phyloP scores from a whole-genome alignment of 2,113 vertebrate genomes.

The Malurus cyaneus region DNA sequence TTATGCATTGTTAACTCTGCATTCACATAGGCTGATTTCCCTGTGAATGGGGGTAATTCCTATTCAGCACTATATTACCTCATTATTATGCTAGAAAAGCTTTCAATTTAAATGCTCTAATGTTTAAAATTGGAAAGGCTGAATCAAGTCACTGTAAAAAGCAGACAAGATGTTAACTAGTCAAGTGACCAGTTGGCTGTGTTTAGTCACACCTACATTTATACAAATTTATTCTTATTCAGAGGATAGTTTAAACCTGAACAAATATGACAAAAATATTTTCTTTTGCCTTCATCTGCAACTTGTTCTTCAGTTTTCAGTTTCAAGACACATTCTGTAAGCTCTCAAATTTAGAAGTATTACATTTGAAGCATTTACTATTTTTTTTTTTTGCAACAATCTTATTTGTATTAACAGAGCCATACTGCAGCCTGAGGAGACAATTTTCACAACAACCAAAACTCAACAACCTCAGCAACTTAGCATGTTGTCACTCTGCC shows the following conservation, averaged over 20 bases:
- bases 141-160: neutral
- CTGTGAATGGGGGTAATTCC: neutral
- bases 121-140: neutral
- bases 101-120: neutral
- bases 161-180: neutral
- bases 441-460: neutral
- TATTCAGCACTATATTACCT: neutral
- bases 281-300: neutral
- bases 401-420: neutral
- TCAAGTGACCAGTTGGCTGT: neutral
- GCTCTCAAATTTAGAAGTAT: neutral
- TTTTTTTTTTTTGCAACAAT: fast-evolving
- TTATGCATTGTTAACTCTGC: neutral
- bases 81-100: neutral
- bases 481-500: neutral
- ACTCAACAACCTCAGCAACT: neutral
- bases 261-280: neutral
- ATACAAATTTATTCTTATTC: neutral
- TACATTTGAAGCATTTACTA: neutral
- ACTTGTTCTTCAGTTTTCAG: neutral
- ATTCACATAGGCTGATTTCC: neutral
- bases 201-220: neutral
- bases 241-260: neutral
- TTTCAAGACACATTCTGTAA: neutral
- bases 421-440: neutral